Percentiles rank a stretch among this genome's conserved stretches.
phyloP scores from a whole-genome alignment of 2,888 invertebrate genomes.

The Silvanus unidentatus region DNA sequence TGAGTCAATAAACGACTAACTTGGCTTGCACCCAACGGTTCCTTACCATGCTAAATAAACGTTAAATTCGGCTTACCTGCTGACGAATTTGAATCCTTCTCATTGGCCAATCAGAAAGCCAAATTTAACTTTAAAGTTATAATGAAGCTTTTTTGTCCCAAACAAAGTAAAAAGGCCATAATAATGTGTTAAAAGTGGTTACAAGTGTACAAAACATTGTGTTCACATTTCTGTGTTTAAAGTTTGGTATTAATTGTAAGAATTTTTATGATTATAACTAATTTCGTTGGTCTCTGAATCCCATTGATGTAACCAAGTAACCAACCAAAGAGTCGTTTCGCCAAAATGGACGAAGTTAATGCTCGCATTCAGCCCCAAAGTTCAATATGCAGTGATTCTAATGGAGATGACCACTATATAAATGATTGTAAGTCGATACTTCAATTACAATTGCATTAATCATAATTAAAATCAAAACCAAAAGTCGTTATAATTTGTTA shows the following conservation, averaged over 20 bases:
- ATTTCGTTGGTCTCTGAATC: constrained; percentile 12
- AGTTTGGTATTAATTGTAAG: constrained; percentile 21
- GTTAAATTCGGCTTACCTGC: constrained; percentile 6
- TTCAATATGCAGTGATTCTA: constrained; percentile 44
- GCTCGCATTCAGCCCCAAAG: constrained; percentile 42
- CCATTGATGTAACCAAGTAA: constrained; percentile 37
- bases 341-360: constrained; percentile 47
- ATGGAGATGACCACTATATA: constrained; percentile 38
- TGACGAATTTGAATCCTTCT: constrained; percentile 31
- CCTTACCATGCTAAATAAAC: no score
- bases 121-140: constrained; percentile 43
- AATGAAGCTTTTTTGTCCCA: constrained; percentile 38
- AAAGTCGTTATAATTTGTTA: constrained; percentile 18
- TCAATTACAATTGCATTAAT: background rate
- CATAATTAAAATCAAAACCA: background rate
- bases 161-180: constrained; percentile 35
- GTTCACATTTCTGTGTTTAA: constrained; percentile 15
- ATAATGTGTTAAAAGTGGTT: constrained; percentile 36
- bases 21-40: no score
- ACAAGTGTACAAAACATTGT: constrained; percentile 19
- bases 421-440: constrained; percentile 36
- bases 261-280: constrained; percentile 8
- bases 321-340: constrained; percentile 35
- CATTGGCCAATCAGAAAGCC: constrained; percentile 37
- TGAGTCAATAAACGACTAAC: no score